Evolutionary conservation across 2,113 vertebrate genomes (phyloP), one percentile per base, ranked within the genome.

Genomic region (Leptobrachium leishanense): DNA sequence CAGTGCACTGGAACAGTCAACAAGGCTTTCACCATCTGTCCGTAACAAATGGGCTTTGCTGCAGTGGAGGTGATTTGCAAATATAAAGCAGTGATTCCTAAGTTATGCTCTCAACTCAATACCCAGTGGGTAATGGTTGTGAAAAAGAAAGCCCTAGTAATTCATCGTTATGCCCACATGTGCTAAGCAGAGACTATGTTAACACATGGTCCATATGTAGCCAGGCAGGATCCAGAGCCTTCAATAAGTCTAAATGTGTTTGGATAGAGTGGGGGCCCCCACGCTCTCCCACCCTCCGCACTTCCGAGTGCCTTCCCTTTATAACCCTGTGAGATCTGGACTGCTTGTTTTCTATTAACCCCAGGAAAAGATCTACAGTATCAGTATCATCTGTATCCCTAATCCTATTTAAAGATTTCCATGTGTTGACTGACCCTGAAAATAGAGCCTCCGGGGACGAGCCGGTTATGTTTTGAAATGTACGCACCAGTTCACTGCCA

Each of bases 291-390:
- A 12, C 8, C 31, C 13, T 1, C 3, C n/a, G 41, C 7, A 3
- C 59, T 50, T 46, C n/a, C 6, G 40, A 74, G 41, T 74, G 40
- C 42, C 8, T 63, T 31, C 42, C 72, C 10, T 65, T 65, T 15
- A 39, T 15, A 53, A 13, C 62, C 62, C 20, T 43, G 2, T 74
- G 73, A 42, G 73, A 75, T 31, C 12, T 50, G 43, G 59, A 12
- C 59, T 66, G 63, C 43, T 53, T 75, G 73, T 20, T 75, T 75
- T 42, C 5, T 66, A 65, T 74, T 66, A 66, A 75, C 73, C 73
- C 42, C 2, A 53, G 20, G 20, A 75, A 44, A 66, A 75, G 43
- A 75, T 75, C 20, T 65, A 65, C 43, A 57, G 43, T 31, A 66
- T 75, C 59, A 64, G n/a, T 20, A 20, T 43, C 43, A 70, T 5